Evolutionary conservation across 2,113 vertebrate species (phyloP).

Genomic region (Calypte anna): DNA sequence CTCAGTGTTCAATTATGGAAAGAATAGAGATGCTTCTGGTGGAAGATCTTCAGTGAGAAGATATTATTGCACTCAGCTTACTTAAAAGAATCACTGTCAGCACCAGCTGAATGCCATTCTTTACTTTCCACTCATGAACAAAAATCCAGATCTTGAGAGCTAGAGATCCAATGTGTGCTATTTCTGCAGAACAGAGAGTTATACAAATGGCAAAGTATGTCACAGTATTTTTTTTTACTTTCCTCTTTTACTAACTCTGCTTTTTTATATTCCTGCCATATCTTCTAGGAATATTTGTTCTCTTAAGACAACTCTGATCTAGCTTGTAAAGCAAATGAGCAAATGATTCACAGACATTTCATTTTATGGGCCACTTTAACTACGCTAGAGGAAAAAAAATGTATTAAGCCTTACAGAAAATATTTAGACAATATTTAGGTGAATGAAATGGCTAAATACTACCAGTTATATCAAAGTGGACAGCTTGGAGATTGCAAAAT

Average conservation of each 20-base stretch:
- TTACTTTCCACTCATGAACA: not conserved
- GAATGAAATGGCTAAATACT: not conserved
- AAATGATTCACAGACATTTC: not conserved
- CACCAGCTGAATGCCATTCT: not conserved
- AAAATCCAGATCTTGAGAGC: not conserved
- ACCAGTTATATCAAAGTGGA: not conserved
- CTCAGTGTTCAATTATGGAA: not conserved
- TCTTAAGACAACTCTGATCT: not conserved
- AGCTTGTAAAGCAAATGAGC: not conserved
- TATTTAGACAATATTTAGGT: not conserved
- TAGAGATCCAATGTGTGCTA: not conserved
- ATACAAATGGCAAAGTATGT: not conserved
- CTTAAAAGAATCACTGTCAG: not conserved
- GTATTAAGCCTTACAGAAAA: not conserved
- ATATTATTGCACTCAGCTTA: not conserved
- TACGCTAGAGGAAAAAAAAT: not conserved
- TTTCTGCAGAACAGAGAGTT: not conserved
- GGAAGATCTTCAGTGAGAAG: not conserved
- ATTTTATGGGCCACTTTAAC: not conserved
- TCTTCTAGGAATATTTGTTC: conserved; percentile 2
- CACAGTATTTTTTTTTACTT: not conserved
- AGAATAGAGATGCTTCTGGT: not conserved
- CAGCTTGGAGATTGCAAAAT: not conserved
- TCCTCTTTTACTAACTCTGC: not conserved
- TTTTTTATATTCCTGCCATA: not conserved